Base-by-base conservation (phyloP, 2,888 invertebrate species). In the Drosophila acutilabella region DNA sequence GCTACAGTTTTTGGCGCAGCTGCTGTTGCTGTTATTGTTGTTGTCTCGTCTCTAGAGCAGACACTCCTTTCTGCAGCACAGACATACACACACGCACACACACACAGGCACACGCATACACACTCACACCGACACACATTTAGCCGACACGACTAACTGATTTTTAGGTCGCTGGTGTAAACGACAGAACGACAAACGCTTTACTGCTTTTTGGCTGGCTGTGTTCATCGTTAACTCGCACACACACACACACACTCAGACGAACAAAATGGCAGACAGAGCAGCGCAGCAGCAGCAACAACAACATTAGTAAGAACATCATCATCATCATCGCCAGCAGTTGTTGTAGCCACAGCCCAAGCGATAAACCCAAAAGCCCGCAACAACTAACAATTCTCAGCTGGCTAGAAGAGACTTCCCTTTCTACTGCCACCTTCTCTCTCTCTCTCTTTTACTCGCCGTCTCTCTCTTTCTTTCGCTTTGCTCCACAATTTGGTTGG, bases 91-190 rank as follows among this genome's bases (percentile, higher is more conserved):
- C 36, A 44, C 53, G 58, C 47, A 42, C 40, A 26, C 54, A 67
- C 40, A 59, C n/a, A n/a, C n/a, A n/a, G n/a, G n/a, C 58, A 50
- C 45, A 74, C 14, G 45, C 13, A 52, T 30, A 48, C 23, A 57
- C 18, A 14, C 45, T 47, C 53, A 61, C 50, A 42, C 40, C 33
- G 13, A 36, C 61, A 67, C 40, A 59, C 61, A 71, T 47, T 58
- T 57, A 45, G 44, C 56, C 65, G 33, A 56, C 40, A 71, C 70
- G 74, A 77, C 83, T 83, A 87, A 83, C 75, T 78, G 89, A 81
- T 88, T 88, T 88, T 88, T 90, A 81, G 88, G 88, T 88, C 89
- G 89, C 80, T 82, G 78, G 88, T 71, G 88, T 61, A 74, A 88
- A 68, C 86, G 88, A 73, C 86, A 71, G 77, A 86, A 60, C 79